These are phyloP conservation scores for Chromobotia macracanthus DNA, from an alignment of 2,797 vertebrate species.

Conservation along the genomic window DNA sequence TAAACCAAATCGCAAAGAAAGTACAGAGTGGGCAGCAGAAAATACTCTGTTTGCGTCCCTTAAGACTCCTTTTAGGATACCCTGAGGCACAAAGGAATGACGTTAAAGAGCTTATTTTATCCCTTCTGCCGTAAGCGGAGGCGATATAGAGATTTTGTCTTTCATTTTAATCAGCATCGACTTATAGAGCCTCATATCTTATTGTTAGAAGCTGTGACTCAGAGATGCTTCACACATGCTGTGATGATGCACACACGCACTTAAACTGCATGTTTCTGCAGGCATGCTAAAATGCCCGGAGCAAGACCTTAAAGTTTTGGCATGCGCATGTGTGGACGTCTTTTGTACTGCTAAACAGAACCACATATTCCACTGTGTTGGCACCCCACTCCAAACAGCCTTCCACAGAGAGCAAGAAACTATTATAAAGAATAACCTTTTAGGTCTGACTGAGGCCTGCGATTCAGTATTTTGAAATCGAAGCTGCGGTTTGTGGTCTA, in stretches of 20 bases:
- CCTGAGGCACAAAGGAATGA: background rate
- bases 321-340: background rate
- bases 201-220: slow-evolving; percentile 13
- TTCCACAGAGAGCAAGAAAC: background rate
- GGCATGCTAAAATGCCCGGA: background rate
- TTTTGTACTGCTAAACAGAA: slow-evolving; percentile 7
- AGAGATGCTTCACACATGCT: slow-evolving; percentile 16
- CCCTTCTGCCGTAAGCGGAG: background rate
- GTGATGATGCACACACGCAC: background rate
- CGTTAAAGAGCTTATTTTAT: slow-evolving; percentile 15
- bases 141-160: background rate
- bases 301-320: background rate
- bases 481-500: background rate
- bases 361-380: background rate
- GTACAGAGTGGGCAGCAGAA: background rate
- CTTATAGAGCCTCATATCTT: slow-evolving; percentile 1
- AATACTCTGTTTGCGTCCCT: background rate
- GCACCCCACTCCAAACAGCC: slow-evolving; percentile 1
- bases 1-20: background rate
- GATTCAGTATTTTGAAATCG: background rate
- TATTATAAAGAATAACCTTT: background rate
- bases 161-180: slow-evolving; percentile 21
- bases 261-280: background rate
- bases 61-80: background rate
- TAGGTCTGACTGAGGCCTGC: background rate